Evolutionary conservation across 2,113 vertebrate species (phyloP).

Genomic region (Istiophorus platypterus): DNA sequence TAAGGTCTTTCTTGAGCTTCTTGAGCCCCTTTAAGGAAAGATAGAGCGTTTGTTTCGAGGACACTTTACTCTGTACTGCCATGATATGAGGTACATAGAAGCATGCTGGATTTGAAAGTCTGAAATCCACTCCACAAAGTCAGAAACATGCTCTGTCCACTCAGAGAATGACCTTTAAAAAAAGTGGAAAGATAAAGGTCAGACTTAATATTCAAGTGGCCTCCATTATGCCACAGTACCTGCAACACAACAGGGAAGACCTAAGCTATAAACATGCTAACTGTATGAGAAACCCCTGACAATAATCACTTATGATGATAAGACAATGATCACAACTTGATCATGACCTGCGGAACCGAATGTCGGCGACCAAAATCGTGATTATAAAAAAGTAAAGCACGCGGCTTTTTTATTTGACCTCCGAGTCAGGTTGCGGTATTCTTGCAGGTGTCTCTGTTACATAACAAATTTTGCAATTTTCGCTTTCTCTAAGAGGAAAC

Average conservation of each 20-base stretch:
- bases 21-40: conserved; percentile 55
- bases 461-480: conserved; percentile 11
- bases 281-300: not conserved
- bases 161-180: conserved; percentile 57
- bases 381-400: not conserved
- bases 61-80: conserved; percentile 42
- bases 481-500: not conserved
- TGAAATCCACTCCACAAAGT: conserved; percentile 29
- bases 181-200: conserved; percentile 56
- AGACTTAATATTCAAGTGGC: conserved; percentile 31
- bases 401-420: not conserved
- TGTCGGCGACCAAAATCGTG: not conserved
- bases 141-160: conserved; percentile 42
- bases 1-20: conserved; percentile 18
- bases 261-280: not conserved
- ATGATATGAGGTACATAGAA: conserved; percentile 18
- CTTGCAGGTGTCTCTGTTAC: not conserved
- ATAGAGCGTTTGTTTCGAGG: conserved; percentile 70
- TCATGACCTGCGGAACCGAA: not conserved
- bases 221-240: not conserved
- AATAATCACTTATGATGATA: conserved; percentile 12
- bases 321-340: conserved; percentile 6
- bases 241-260: not conserved
- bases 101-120: conserved; percentile 48
- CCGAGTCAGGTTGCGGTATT: not conserved